A percentile compares a stretch with the other conserved stretches of the same genome.
phyloP scores from a whole-genome alignment of 2,888 invertebrate genomes.

The Julus scanicus region DNA sequence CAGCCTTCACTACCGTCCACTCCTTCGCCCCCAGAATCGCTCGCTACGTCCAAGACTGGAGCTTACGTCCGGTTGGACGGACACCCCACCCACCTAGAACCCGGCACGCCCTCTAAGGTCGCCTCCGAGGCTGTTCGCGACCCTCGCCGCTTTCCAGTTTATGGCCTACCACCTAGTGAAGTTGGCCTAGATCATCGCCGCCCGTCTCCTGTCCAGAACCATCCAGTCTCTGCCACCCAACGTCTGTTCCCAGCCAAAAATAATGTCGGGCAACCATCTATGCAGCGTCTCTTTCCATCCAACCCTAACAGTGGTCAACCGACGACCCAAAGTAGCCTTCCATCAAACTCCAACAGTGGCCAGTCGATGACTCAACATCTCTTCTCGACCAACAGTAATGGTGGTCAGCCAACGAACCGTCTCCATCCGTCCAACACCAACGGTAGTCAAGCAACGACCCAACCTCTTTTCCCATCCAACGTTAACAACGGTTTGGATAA shows the following conservation, averaged over 20 bases:
- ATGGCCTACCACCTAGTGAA: not conserved
- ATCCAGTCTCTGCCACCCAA: not conserved
- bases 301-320: not conserved
- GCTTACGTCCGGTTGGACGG: constrained; percentile 56
- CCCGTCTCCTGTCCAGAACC: not conserved
- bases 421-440: too few species aligned
- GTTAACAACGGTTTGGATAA: too few species aligned
- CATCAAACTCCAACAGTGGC: too few species aligned
- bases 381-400: not conserved
- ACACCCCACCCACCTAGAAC: constrained; percentile 55
- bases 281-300: not conserved
- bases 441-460: too few species aligned
- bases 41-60: constrained; percentile 51
- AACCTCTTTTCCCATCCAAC: too few species aligned
- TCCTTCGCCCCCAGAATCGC: constrained; percentile 46
- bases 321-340: not conserved
- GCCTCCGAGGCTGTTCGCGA: not conserved
- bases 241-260: too few species aligned
- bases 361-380: too few species aligned
- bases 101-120: constrained; percentile 44
- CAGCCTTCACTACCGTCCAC: not conserved
- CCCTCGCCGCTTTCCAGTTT: not conserved
- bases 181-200: not conserved
- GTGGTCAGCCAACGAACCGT: not conserved
- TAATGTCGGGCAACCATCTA: not conserved